phyloP scores from a whole-genome alignment of 2,113 vertebrate genomes.

The Bungarus multicinctus region DNA sequence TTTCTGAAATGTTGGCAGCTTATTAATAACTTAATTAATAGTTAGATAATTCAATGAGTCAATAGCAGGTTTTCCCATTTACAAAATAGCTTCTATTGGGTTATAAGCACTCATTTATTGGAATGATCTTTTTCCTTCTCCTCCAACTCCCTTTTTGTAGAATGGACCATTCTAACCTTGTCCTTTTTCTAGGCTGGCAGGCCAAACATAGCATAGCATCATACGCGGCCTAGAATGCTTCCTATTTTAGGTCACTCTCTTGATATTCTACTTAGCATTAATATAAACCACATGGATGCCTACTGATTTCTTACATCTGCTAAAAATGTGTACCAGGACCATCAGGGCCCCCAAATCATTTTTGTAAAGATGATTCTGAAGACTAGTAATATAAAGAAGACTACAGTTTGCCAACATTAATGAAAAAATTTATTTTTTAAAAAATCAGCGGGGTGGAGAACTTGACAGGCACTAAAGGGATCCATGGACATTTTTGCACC shows the following conservation, averaged over 20 bases:
- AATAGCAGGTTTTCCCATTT: not conserved
- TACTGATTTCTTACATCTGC: not conserved
- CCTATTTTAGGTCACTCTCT: not conserved
- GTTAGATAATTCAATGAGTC: not conserved
- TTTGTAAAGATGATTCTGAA: not conserved
- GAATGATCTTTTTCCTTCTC: not conserved
- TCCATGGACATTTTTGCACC: not conserved
- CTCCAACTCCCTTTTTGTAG: not conserved
- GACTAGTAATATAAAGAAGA: not conserved
- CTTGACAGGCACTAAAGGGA: not conserved
- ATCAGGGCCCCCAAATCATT: not conserved
- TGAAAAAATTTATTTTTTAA: not conserved
- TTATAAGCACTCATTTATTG: not conserved
- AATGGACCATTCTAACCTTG: not conserved
- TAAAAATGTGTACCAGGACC: not conserved
- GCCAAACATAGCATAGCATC: not conserved
- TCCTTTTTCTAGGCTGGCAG: not conserved
- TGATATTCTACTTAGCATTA: not conserved
- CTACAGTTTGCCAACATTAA: not conserved
- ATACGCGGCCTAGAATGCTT: not conserved
- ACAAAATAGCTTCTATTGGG: not conserved
- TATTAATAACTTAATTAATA: not conserved
- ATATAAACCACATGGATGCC: not conserved
- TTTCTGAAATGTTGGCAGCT: not conserved
- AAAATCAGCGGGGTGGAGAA: not conserved